Evolutionary conservation across 2,888 invertebrate genomes (phyloP), one percentile per base, ranked within the genome.

Genomic region (Trisateles emortualis): DNA sequence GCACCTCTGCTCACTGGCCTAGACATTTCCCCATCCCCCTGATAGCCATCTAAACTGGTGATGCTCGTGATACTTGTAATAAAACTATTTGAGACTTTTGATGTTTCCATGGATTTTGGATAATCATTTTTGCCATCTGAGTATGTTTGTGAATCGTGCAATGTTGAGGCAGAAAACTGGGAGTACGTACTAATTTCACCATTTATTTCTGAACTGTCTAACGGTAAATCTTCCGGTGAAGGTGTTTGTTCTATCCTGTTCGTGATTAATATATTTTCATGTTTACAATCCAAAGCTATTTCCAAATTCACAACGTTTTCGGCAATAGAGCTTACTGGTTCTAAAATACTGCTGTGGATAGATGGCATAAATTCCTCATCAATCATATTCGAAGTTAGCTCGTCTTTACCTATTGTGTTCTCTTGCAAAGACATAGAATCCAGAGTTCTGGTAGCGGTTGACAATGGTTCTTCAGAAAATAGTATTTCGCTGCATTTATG

Each of bases 31-130:
- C 97, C 97, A 86, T 97, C 97, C 8, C 98, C 98, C 88, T 98
- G 98, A 88, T 98, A 98, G 35, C 98, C 98, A 85, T 98, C 98
- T 66, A 98, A 93, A 86, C 98, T 98, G 22, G 97, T 97, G 58
- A 97, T 97, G 80, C 97, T 97, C n/a, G 97, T 97, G 13, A 97
- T 96, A 77, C 97, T 97, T 1, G 97, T 97, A 14, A 97, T 96
- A 76, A 97, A 97, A 82, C 96, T 96, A 69, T 94, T 96, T 4
- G 95, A 95, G 9, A 95, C 94, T 86, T 95, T 95, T 36, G 94
- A 94, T 16, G 93, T 94, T 72, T 93, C 92, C 81, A 92, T 93
- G 1, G 95, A 95, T 81, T 95, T 95, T 6, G 92, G 91, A 68
- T 93, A 93, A 59, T 94, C 94, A 38, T 92, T 94, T 83, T 95